phyloP scores from a whole-genome alignment of 2,888 invertebrate genomes.

The Actias luna region DNA sequence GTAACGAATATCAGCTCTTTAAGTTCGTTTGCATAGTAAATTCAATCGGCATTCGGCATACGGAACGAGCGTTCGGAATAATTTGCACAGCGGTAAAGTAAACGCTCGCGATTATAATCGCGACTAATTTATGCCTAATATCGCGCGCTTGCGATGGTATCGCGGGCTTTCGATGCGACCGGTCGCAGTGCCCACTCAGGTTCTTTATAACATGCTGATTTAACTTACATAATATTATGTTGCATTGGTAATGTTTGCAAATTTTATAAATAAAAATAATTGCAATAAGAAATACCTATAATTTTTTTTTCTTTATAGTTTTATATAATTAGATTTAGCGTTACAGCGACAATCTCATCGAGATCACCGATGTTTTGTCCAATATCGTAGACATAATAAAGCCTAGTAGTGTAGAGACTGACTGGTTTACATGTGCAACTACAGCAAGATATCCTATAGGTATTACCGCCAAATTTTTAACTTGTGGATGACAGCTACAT shows the following conservation, averaged over 20 bases:
- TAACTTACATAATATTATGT: conserved; percentile 5
- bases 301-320: no score
- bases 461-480: no score
- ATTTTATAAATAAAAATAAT: background rate
- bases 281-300: no score
- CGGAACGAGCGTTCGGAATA: conserved; percentile 4
- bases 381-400: no score
- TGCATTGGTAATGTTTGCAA: background rate
- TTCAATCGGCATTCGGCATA: conserved; percentile 6
- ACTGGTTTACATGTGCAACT: no score
- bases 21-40: conserved; percentile 17
- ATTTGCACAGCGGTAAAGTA: conserved; percentile 7
- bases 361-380: no score
- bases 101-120: conserved; percentile 54
- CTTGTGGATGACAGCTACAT: no score
- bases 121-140: conserved; percentile 66
- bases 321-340: no score
- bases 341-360: no score
- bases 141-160: conserved; percentile 52
- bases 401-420: no score
- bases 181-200: conserved; percentile 20
- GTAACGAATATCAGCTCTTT: conserved; percentile 40
- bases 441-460: no score
- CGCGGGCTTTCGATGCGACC: conserved; percentile 44
- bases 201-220: background rate